Base-by-base conservation (phyloP, 2,797 vertebrate genomes). In the Agapornis canus region DNA sequence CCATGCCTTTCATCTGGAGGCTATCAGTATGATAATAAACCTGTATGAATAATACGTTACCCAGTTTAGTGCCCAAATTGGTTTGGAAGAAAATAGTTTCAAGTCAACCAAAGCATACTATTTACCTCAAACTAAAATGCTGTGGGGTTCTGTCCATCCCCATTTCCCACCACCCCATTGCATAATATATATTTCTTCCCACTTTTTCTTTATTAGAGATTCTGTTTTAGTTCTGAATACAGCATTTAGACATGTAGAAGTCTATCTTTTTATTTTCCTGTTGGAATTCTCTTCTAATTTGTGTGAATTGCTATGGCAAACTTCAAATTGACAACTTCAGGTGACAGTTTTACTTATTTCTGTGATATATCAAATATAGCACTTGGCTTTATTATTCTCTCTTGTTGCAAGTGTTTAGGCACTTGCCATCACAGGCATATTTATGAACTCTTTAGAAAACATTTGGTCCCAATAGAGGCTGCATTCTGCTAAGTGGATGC, bases 351-450 rank as follows among this genome's bases (percentile, higher is more conserved):
- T 47, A 54, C 32, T 81, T 66, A 48, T 42, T 84, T 89, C 31
- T 69, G 42, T 73, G 52, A 43, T 29, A 21, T 37, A 68, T 17
- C 4, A 75, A 60, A 47, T 35, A 72, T 13, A 65, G 3, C 12
- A 37, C 52, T 83, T 48, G 11, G 6, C 22, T 79, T 83, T 40
- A 60, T 82, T 85, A 35, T 54, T 49, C 11, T 64, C 13, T 43
- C 26, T 77, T 76, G n/a, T 59, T 60, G 18, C n/a, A 85, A 82
- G 15, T 72, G 63, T 90, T 89, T 31, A 56, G 78, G 29, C 8
- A 9, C 29, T 72, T 13, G 45, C 39, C 40, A 64, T 42, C 11
- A 23, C 32, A 37, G 25, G 5, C 0, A 0, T 82, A 35, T 73
- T 80, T 70, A 56, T 60, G 42, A 85, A 32, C 39, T 65, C 7